These are phyloP conservation scores for Mastigias papua DNA, from an alignment of 30 jellyfish, hydroid and myxozoan species.

Conservation along the genomic window DNA sequence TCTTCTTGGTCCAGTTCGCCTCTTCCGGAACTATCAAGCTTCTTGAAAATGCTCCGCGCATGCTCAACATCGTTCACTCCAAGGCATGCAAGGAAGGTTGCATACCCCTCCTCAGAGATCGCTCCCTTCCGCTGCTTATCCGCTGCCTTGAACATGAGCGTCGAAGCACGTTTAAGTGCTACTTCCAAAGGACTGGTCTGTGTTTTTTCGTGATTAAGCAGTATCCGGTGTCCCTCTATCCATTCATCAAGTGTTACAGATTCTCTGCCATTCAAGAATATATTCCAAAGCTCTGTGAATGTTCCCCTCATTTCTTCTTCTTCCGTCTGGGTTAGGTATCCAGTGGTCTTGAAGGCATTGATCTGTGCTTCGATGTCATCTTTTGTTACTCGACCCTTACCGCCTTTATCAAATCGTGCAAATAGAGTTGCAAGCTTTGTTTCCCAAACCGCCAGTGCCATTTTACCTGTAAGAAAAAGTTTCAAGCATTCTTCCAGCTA, in stretches of 20 bases:
- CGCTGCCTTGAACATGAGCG: constrained; percentile 68
- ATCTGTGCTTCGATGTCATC: constrained; percentile 47
- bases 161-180: constrained; percentile 42
- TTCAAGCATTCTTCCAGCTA: too few species aligned
- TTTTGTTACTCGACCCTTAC: constrained; percentile 43
- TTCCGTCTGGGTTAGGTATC: constrained; percentile 29
- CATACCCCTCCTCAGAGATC: constrained; percentile 38
- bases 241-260: constrained; percentile 36
- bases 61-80: constrained; percentile 32
- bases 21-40: constrained; percentile 6
- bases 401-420: constrained; percentile 52
- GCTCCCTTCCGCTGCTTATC: constrained; percentile 59
- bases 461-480: not conserved
- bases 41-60: constrained; percentile 34
- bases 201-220: not conserved
- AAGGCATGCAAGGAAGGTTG: constrained; percentile 53
- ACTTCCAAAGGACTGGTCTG: constrained; percentile 21
- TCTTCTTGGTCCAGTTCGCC: constrained; percentile 43
- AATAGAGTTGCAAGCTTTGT: constrained; percentile 52
- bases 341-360: constrained; percentile 30
- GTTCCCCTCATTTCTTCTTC: constrained; percentile 27
- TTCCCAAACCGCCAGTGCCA: constrained; percentile 25
- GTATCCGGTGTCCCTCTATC: constrained; percentile 34
- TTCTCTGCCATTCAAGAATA: constrained; percentile 39
- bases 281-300: constrained; percentile 31